phyloP scores from a whole-genome alignment of 2,113 vertebrate genomes.

The Gymnobelideus leadbeateri region DNA sequence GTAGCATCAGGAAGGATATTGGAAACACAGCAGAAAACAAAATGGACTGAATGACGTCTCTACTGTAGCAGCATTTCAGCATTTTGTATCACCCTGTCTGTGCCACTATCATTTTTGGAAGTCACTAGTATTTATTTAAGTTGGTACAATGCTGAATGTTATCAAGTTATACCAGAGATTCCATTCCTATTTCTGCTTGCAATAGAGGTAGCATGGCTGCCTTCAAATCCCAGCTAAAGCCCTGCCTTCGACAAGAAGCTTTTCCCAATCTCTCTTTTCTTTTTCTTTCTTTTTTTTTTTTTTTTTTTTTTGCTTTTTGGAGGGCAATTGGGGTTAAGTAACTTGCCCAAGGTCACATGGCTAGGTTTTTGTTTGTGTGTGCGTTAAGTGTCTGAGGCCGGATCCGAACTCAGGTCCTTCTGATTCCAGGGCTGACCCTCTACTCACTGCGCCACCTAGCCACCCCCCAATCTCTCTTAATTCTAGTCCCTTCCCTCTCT shows the following conservation, averaged over 20 bases:
- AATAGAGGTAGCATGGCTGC: not conserved
- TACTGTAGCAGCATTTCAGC: not conserved
- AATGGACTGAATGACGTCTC: not conserved
- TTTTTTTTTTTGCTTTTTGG: too few species aligned
- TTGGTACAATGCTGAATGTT: not conserved
- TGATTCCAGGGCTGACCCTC: too few species aligned
- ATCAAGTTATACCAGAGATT: not conserved
- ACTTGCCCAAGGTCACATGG: too few species aligned
- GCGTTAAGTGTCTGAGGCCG: too few species aligned
- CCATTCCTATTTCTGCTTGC: not conserved
- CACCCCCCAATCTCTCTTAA: not conserved
- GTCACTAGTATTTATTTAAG: not conserved
- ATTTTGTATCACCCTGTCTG: not conserved
- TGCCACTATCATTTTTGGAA: not conserved
- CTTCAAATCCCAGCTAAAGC: not conserved
- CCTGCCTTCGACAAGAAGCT: not conserved
- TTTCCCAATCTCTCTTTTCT: not conserved
- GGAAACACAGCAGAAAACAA: not conserved
- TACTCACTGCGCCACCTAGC: too few species aligned
- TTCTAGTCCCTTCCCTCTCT: not conserved
- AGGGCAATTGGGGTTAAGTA: too few species aligned
- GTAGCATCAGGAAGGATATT: not conserved
- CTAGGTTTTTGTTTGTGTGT: too few species aligned
- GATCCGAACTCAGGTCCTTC: too few species aligned
- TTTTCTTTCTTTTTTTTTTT: too few species aligned